Base-by-base conservation (phyloP, 2,888 invertebrate species). In the Caenorhabditis sp. region DNA sequence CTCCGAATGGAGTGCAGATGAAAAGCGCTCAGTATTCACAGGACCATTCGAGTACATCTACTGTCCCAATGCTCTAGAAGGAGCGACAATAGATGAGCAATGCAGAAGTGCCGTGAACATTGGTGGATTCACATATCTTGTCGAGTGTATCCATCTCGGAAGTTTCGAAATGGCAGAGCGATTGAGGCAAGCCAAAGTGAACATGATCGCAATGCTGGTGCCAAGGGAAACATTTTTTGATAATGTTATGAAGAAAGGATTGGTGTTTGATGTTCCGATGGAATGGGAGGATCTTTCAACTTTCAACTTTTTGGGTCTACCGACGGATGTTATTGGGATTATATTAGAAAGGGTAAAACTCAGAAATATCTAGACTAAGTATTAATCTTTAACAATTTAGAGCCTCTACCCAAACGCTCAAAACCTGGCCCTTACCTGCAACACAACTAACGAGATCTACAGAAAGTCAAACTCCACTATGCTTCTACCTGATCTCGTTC, bases 371-470 rank as follows among this genome's bases (percentile, higher is more conserved):
- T 47, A 47, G 18, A 3, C 9, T 18, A 47, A n/a, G 2, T 3
- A 20, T 18, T 3, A 18, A 6, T 18, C 40, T 15, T 3, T 40
- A 3, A 15, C 5, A 8, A 62, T 76, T 60, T 62, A 76, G 76
- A 53, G 51, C 8, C 6, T 40, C 11, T 76, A 76, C 76, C 44
- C 53, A 24, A 60, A 60, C 20, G 76, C 61, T 32, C 76, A 76
- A 53, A 67, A 32, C 40, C 53, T 76, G 8, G 76, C 76, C 0
- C 35, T 37, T 53, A 61, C 51, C 15, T 74, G 74, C 37, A 50
- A 50, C 1, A 6, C 51, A 4, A 40, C 65, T 28, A 74, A 74
- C 44, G 18, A 32, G 3, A 60, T 74, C 60, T 74, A 67, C 65
- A 20, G 58, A 22, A 26, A 58, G 0, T 18, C 22, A 13, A 28